Evolutionary conservation across 1,140 invertebrate species (phyloP), one percentile per base, ranked within the genome.

Genomic region (Latrodectus geometricus): DNA sequence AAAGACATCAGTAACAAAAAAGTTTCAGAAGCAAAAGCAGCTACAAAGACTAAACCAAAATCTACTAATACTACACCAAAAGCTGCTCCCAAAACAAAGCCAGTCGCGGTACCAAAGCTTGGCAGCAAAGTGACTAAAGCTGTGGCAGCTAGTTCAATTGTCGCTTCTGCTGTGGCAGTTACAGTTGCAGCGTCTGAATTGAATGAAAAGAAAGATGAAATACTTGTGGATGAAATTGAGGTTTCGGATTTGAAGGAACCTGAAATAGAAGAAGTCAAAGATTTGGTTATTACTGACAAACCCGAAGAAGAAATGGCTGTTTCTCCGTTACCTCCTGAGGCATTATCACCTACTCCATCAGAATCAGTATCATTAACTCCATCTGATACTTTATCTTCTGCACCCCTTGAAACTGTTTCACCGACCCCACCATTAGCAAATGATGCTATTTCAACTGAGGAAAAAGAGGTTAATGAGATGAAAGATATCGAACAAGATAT

Each of bases 141-240:
- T 14, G 79, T 82, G 15, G 86, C 77, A 72, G 85, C 85, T 17
- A 80, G 76, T 74, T 79, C 85, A 35, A 48, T 80, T 11, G 77
- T 87, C 17, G 85, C 85, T 11, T 78, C 77, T 23, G 86, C 73
- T 69, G 78, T 76, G 52, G 85, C 88, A 88, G 78, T 89, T 87
- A 78, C 88, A 86, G 69, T 49, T 66, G 86, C 73, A 21, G 81
- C 80, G 75, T 88, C 90, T 50, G 86, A 87, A 87, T 88, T 90
- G n/a, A 87, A 90, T n/a, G 89, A 89, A 85, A 89, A 90, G 78
- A 75, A 77, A 20, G 68, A 76, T 48, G 79, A 82, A 69, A 76
- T 87, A 56, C 23, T 50, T 9, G 77, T 70, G 9, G n/a, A 15
- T 49, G 65, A 76, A 70, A 21, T 56, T 7, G 82, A 54, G 23